phyloP scores from a whole-genome alignment of 2,888 invertebrate genomes.

The Mimas tiliae region DNA sequence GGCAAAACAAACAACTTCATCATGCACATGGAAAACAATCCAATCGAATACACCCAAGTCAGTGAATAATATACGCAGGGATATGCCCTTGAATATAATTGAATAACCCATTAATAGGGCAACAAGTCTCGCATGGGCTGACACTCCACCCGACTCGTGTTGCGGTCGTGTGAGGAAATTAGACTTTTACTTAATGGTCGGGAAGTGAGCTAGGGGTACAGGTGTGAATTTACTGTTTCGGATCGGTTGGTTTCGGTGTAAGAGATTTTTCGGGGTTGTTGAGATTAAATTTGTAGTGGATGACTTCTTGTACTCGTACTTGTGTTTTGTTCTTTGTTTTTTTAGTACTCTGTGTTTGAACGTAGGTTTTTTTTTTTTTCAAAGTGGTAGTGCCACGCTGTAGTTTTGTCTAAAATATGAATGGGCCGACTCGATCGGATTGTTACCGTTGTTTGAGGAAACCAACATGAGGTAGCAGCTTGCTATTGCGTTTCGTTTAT shows the following conservation, averaged over 20 bases:
- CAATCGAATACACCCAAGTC: slow-evolving; percentile 12
- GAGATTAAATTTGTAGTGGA: background rate
- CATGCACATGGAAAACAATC: background rate
- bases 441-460: too few species aligned
- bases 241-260: background rate
- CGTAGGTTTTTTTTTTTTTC: too few species aligned
- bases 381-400: too few species aligned
- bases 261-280: background rate
- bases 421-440: too few species aligned
- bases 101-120: slow-evolving; percentile 54
- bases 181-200: slow-evolving; percentile 29
- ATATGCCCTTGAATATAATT: slow-evolving; percentile 45
- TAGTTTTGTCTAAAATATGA: too few species aligned
- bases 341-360: background rate
- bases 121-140: slow-evolving; percentile 39
- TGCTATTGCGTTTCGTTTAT: too few species aligned
- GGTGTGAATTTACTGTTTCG: slow-evolving; percentile 9
- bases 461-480: too few species aligned
- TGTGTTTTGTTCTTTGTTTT: background rate
- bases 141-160: slow-evolving; percentile 23
- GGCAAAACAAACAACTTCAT: background rate
- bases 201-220: slow-evolving; percentile 27
- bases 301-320: background rate
- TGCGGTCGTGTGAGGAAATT: slow-evolving; percentile 29
- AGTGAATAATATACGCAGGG: slow-evolving; percentile 21